Base-by-base conservation (phyloP, 2,797 vertebrate species). In the Stomatorhinus walkeri region DNA sequence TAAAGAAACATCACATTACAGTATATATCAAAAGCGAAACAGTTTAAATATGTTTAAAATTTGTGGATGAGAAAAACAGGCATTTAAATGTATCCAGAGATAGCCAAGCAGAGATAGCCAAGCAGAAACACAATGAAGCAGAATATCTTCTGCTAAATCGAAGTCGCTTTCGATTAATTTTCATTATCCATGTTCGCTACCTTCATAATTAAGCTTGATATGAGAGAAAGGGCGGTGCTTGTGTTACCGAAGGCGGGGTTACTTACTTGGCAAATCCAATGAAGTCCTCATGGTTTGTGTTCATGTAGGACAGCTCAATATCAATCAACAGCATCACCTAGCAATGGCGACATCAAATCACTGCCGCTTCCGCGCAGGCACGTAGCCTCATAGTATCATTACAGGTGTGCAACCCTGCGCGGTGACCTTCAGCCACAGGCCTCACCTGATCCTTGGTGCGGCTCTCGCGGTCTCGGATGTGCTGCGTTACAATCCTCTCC, bases 241-340 rank as follows among this genome's bases (percentile, higher is more conserved):
- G n/a, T 22, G 9, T 84, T 22, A 49, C 9, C 3, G 10, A 49
- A 22, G 46, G 85, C 12, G 32, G 36, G 9, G 19, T 8, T 14
- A 90, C 98, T 96, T 93, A 99, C 98, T 99, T 99, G 93, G 98
- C 98, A 94, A 99, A 99, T 90, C 98, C 98, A 92, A 99, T 99
- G 93, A 99, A 99, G 92, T 99, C 98, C 90, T 99, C 98, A 0
- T 99, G 98, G 94, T 99, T 99, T 93, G 98, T 99, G 92, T 99
- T 99, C 97, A 99, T 99, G 93, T 99, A 99, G 87, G 98, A 96
- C 94, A 99, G 92, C 92, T 99, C 98, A 0, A 99, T 99, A 85
- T 99, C 98, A 90, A 99, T 99, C 93, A 99, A 93, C 89, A 99
- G 96, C 97, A 99, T 94, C 90, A 99, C 98, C 98, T 99, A 68